Base-by-base conservation (phyloP, 2,888 invertebrate species). In the Unio delphinus region DNA sequence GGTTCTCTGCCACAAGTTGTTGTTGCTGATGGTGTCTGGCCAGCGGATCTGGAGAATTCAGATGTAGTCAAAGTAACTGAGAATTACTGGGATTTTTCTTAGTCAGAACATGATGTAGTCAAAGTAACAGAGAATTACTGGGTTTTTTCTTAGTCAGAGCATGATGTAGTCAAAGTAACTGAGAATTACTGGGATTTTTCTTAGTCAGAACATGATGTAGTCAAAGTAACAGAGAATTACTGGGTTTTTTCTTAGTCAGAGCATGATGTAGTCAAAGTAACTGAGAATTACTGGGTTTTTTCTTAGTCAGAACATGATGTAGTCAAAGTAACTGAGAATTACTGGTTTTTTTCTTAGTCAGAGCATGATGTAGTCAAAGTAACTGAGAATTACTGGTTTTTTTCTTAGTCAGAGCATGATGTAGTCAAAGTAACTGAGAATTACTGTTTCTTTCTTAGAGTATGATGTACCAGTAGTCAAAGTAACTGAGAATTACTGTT, bases 61-160 rank as follows among this genome's bases (percentile, higher is more conserved):
- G 45, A 45, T 11, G 1, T 45, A 11, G 45, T 0, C 45, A 45
- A 0, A 82, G 83, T 70, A 73, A 73, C 15, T 65, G 81, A 83
- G 65, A 75, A 78, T 57, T 74, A 71, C 15, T 82, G 82, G 30
- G 69, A 23, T 86, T 20, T 73, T 84, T 26, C 86, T 85, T 55
- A 34, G 34, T 34, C 34, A 34, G 34, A 34, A 1, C 34, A 6
- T 0, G 6, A 34, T 7, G 23, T 23, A 23, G 23, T 23, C 23
- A 23, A 23, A 23, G 23, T 23, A 23, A 23, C 23, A 23, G 23
- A 23, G 23, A 23, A 23, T 23, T 23, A 23, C 23, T 23, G 23
- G 23, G 23, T 62, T 15, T 61, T 59, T 65, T 76, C 61, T 71
- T 87, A 88, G 77, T 87, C 72, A 85, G 85, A 61, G 72, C 79